Percentiles rank a stretch among this genome's conserved stretches.
Evolutionary conservation across 1,140 invertebrate genomes (phyloP).

Genomic region (Heliconius hewitsoni): DNA sequence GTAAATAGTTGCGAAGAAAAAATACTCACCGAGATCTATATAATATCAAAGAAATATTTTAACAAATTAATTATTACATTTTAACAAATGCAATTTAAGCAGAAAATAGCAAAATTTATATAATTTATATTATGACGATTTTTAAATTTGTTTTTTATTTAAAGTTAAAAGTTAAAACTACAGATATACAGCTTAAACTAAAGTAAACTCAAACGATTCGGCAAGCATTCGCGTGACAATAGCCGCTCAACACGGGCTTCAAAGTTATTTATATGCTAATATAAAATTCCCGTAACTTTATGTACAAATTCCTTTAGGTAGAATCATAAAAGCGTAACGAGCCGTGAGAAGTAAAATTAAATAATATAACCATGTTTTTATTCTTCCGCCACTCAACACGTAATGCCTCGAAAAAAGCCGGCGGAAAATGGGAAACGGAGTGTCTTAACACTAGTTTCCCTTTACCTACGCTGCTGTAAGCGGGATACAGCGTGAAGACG

Average conservation of each 20-base stretch:
- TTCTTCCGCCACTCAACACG: too few relatives aligned
- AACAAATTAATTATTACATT: too few relatives aligned
- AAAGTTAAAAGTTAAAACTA: not conserved
- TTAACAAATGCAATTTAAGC: not conserved
- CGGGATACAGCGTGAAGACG: too few relatives aligned
- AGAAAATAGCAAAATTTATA: not conserved
- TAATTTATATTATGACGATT: not conserved
- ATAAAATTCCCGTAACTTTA: constrained; percentile 37
- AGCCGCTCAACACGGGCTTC: constrained; percentile 42
- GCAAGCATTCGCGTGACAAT: constrained; percentile 56
- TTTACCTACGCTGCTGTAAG: too few relatives aligned
- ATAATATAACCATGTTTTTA: too few relatives aligned
- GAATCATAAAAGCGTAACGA: not conserved
- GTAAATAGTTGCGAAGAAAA: too few relatives aligned
- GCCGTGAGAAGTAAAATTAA: too few relatives aligned
- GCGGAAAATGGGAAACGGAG: too few relatives aligned
- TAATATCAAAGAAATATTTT: not conserved
- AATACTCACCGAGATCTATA: too few relatives aligned
- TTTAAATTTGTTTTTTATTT: not conserved
- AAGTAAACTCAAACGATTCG: constrained; percentile 26
- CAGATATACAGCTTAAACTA: not conserved
- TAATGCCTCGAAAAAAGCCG: too few relatives aligned
- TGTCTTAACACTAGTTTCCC: too few relatives aligned
- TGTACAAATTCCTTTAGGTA: not conserved
- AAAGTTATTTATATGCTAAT: constrained; percentile 57